Evolutionary conservation across 2,888 invertebrate species (phyloP), one percentile per base, ranked within the genome.

Genomic region (Amblyteles armatorius): DNA sequence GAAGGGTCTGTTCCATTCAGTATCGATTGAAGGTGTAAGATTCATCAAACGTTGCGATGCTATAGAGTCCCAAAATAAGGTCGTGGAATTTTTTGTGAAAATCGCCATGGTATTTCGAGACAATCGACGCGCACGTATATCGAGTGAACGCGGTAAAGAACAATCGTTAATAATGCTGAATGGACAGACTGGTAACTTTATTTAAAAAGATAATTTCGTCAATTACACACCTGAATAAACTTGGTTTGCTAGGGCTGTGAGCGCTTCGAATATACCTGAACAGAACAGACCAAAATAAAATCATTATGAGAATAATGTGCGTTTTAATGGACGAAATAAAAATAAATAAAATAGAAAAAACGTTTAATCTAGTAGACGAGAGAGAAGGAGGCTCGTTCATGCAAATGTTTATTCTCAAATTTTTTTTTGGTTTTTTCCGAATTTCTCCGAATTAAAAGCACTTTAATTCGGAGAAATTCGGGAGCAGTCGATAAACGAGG

Each of bases 211-310:
- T 80, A 55, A 13, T 40, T 72, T 57, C 71, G 40, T 79, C 44
- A 80, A 72, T 63, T 94, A 94, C 94, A 94, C 93, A 94, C 94
- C 94, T 94, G 93, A 90, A 89, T 93, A 94, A 91, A 92, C 90
- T 92, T 92, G 92, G 88, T 92, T 92, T 92, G 92, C 91, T 91
- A 93, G 90, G 90, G 92, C 89, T 89, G 92, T 90, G 92, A 93
- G 92, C 89, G 91, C 92, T 87, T 93, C 92, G 90, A 92, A 90
- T 91, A 93, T 89, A 93, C 93, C 94, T 94, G 93, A 94, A 94
- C 92, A 93, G 94, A 94, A 94, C 93, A 94, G 92, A 94, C 92
- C 92, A 93, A 92, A 92, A 90, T 83, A 91, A 88, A 83, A 86
- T 85, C 78, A 87, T 88, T 77, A 89, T 57, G 69, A 84, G 77